Conservation (phyloP, 2,888 invertebrate genomes). For the Theristus sp. region DNA sequence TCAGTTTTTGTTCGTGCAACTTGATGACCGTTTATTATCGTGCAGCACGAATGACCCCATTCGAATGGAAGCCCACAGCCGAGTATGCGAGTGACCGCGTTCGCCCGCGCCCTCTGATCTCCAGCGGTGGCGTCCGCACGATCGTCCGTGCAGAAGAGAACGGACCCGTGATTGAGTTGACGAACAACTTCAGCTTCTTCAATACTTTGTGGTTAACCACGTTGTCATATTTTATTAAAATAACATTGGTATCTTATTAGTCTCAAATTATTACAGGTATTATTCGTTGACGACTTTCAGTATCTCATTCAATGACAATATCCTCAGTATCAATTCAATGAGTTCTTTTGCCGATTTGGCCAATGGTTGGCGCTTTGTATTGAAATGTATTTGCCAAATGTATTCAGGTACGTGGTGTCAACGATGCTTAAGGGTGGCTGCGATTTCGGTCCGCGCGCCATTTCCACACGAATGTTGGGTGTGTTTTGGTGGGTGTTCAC, state of each 20-base stretch:
- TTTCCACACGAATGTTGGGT: constrained; percentile 64
- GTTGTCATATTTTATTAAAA: too few relatives aligned
- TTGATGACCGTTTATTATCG: too few relatives aligned
- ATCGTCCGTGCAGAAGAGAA: background rate
- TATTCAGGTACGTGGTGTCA: constrained; percentile 33
- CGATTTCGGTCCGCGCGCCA: constrained; percentile 76
- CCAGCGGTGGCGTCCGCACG: background rate
- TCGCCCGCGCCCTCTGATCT: background rate
- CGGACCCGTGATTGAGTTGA: constrained; percentile 13
- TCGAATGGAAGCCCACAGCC: constrained; percentile 31
- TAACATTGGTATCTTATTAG: too few relatives aligned
- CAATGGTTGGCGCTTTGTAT: too few relatives aligned
- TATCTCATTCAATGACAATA: too few relatives aligned
- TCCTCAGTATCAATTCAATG: too few relatives aligned
- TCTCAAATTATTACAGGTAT: too few relatives aligned
- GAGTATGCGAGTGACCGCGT: constrained; percentile 27
- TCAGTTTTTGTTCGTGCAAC: too few relatives aligned
- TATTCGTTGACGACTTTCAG: too few relatives aligned
- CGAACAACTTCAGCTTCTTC: constrained; percentile 27
- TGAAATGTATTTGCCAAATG: too few relatives aligned
- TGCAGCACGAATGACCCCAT: constrained; percentile 37
- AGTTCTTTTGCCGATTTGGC: too few relatives aligned
- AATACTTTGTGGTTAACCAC: constrained; percentile 29
- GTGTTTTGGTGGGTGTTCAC: constrained; percentile 72
- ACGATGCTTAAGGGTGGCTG: constrained; percentile 88